Conservation (phyloP, 2,888 invertebrate species). For the Caenorhabditis sp. region DNA sequence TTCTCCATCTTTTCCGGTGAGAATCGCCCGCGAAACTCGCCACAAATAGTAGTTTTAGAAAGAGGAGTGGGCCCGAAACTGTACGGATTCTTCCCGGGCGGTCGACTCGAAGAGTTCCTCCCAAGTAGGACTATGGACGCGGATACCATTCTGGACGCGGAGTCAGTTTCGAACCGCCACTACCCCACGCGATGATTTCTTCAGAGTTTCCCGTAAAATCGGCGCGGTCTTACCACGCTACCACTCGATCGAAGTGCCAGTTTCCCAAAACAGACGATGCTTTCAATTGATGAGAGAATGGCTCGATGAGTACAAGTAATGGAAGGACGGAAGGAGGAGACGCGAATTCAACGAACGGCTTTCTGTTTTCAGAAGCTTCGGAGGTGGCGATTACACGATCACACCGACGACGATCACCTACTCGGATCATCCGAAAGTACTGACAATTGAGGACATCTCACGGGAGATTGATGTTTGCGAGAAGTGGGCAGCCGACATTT, state of each 20-base stretch:
- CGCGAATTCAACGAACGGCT: background rate
- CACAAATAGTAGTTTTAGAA: conserved; percentile 1
- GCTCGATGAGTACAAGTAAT: conserved; percentile 31
- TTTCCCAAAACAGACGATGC: conserved; percentile 9
- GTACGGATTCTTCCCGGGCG: conserved; percentile 42
- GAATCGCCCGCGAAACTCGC: background rate
- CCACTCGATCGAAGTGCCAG: conserved; percentile 28
- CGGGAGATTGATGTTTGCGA: conserved; percentile 30
- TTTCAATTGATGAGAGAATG: conserved; percentile 31
- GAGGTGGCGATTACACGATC: conserved; percentile 21
- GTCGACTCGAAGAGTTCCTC: conserved; percentile 29
- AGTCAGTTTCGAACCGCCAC: background rate
- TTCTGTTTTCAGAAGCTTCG: conserved; percentile 30
- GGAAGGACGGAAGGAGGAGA: background rate
- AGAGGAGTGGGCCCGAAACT: conserved; percentile 35
- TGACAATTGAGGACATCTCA: conserved; percentile 21
- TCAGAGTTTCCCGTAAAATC: conserved; percentile 16
- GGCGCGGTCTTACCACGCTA: conserved; percentile 17
- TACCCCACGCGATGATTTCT: too few species aligned
- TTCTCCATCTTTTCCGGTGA: conserved; percentile 41
- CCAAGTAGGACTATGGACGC: conserved; percentile 23
- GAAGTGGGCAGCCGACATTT: conserved; percentile 9
- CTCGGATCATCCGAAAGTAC: conserved; percentile 18
- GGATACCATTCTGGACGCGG: conserved; percentile 5
- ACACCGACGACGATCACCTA: conserved; percentile 13